Evolutionary conservation across 2,113 vertebrate species (phyloP).

Genomic region (Chloroceryle aenea): DNA sequence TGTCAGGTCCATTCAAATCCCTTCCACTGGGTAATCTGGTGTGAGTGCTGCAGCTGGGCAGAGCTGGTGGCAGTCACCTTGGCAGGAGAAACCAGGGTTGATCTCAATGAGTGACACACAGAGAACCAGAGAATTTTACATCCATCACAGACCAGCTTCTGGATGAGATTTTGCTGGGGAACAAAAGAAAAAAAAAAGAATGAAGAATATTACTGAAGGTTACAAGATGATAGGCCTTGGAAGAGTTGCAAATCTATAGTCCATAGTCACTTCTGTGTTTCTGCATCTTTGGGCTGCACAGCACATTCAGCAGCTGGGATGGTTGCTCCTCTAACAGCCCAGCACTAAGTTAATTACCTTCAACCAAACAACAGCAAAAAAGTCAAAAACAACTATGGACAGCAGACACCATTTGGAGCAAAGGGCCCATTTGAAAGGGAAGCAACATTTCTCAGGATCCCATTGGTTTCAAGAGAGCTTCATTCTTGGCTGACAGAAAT

Average conservation of each 20-base stretch:
- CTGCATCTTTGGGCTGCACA: neutral
- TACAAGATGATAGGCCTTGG: neutral
- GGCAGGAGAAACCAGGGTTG: neutral
- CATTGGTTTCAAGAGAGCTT: neutral
- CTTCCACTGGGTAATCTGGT: neutral
- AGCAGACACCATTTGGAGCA: neutral
- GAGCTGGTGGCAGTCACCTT: neutral
- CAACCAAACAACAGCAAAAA: neutral
- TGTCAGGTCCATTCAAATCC: neutral
- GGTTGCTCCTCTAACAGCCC: neutral
- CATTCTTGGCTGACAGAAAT: neutral
- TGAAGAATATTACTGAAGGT: neutral
- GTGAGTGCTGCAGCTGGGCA: accelerated
- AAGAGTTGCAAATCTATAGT: neutral
- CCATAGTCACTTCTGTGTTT: neutral
- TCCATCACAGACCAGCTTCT: neutral
- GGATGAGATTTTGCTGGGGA: neutral
- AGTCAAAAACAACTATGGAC: neutral
- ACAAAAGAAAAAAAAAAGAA: no score
- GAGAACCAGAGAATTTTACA: neutral
- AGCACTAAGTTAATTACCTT: neutral
- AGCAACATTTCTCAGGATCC: neutral
- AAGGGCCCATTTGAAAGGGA: neutral
- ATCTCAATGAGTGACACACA: accelerated
- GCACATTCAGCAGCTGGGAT: neutral